Evolutionary conservation across 2,797 vertebrate genomes (phyloP), one percentile per base, ranked within the genome.

Genomic region (Distichodus sexfasciatus): DNA sequence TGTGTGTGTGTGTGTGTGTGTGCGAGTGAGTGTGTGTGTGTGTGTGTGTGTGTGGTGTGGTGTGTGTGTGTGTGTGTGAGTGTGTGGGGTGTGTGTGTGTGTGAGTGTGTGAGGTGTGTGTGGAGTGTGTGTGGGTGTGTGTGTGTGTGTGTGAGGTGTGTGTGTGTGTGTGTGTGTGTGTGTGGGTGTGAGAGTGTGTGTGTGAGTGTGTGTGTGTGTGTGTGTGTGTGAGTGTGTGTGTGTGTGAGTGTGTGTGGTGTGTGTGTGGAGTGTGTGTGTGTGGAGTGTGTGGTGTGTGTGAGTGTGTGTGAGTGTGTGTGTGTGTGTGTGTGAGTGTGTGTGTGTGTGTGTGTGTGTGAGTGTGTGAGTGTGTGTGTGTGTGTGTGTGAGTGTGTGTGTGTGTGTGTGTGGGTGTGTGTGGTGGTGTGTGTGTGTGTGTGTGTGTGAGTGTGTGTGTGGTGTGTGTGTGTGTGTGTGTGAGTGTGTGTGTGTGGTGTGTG

Each of bases 151-250:
- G n/a, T 12, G 6, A 19, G 19, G 36, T 35, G 29, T 31, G 40
- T 29, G 6, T n/a, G n/a, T n/a, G 47, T 40, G 61, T 64, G 31
- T 51, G 23, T 44, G 51, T 67, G 36, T 46, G 35, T n/a, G n/a
- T 12, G 6, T 11, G 19, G 36, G 38, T n/a, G n/a, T n/a, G n/a
- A n/a, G n/a, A n/a, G n/a, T n/a, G n/a, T n/a, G n/a, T n/a, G n/a
- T n/a, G n/a, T n/a, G n/a, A n/a, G n/a, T n/a, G 47, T 40, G 61
- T 64, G 31, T 51, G 23, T 44, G 51, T 67, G 36, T 46, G 35
- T n/a, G n/a, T 12, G 47, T 40, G 61, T 64, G 31, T 51, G 23
- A 31, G 51, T 67, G 36, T 46, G 35, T n/a, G n/a, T 12, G 47
- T 40, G 61, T 64, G 31, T 51, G 23, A 31, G 51, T 67, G 36